Evolutionary conservation across 1,140 invertebrate genomes (phyloP), one percentile per base, ranked within the genome.

Genomic region (Drosophila erecta): DNA sequence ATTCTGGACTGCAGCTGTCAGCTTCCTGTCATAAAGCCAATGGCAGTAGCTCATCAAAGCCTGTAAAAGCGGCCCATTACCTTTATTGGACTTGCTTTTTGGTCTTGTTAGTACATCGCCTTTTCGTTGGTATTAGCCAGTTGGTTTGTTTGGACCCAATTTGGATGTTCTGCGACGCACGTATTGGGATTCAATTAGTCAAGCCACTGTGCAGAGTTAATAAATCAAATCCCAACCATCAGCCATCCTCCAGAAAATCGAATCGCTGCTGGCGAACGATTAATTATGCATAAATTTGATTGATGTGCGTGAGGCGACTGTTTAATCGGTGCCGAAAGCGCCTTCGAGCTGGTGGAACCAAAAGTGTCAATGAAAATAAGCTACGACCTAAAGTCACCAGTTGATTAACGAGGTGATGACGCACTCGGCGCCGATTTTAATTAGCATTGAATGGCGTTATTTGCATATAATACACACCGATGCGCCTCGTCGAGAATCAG

Each of bases 271-370:
- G 15, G 44, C 65, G 10, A 40, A 62, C 83, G 60, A 86, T 86
- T 86, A 86, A 87, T 86, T 86, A 86, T 86, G 74, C 81, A 71
- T 76, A 86, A 76, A 89, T 83, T 89, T 87, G 83, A 87, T 87
- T 72, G 83, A 87, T 87, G 79, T 76, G 76, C 84, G 84, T 83
- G 83, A 72, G 71, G 65, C 22, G 79, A 83, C 74, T 87, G 58
- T 56, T 65, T 50, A 56, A 58, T 43, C 58, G 55, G 8, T 14
- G 43, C 50, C 17, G 17, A 70, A 50, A 55, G 37, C 57, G 30
- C 54, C 33, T 60, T 24, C 43, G 33, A 37, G 20, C 8, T 22
- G 24, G 4, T 24, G 24, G 24, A 24, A 35, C 27, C 27, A 49
- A 38, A 47, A 69, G 55, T 67, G 61, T 27, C 73, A 76, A 54